Conservation (phyloP, 2,797 vertebrate species). For the Denticeps clupeoides region DNA sequence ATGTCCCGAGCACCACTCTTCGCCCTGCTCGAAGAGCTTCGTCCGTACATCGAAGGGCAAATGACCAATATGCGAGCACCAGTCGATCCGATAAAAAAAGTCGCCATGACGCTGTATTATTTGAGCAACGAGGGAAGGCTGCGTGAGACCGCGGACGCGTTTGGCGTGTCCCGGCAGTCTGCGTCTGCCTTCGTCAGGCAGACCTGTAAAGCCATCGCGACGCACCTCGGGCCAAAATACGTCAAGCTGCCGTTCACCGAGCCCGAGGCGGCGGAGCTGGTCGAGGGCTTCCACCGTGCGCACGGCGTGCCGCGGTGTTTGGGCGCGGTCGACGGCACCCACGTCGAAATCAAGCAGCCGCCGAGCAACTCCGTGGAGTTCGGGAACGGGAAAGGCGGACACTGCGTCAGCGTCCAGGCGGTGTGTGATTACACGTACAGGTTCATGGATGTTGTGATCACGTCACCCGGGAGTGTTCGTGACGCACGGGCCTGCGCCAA, state of each 20-base stretch:
- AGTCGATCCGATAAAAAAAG: slow-evolving; percentile 14
- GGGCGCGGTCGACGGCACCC: slow-evolving; percentile 4
- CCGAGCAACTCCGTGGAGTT: slow-evolving; percentile 14
- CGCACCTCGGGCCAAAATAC: slow-evolving; percentile 13
- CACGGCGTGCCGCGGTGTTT: slow-evolving; percentile 16
- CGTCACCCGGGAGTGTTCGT: slow-evolving; percentile 5
- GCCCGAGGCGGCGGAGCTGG: slow-evolving; percentile 4
- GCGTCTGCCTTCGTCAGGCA: slow-evolving; percentile 4
- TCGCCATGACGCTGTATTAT: slow-evolving; percentile 22
- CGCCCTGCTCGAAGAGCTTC: slow-evolving; percentile 5
- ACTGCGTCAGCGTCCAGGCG: slow-evolving; percentile 16
- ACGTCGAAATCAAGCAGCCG: slow-evolving; percentile 19
- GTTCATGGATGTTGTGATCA: slow-evolving; percentile 2
- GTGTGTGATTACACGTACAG: slow-evolving; percentile 2
- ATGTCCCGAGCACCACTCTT: slow-evolving; percentile 5
- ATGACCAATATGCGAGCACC: slow-evolving; percentile 8
- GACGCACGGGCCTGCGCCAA: slow-evolving; percentile 2
- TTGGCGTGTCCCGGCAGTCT: slow-evolving; percentile 7
- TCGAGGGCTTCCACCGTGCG: slow-evolving; percentile 9
- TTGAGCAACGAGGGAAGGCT: slow-evolving; percentile 10
- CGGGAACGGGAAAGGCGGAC: slow-evolving; percentile 15
- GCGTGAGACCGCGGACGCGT: slow-evolving; percentile 7
- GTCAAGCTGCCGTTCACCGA: slow-evolving; percentile 7
- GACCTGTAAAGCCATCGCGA: slow-evolving; percentile 11
- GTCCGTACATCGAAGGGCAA: slow-evolving; percentile 6